Conservation (phyloP, 2,113 vertebrate species). For the Eublepharis macularius region DNA sequence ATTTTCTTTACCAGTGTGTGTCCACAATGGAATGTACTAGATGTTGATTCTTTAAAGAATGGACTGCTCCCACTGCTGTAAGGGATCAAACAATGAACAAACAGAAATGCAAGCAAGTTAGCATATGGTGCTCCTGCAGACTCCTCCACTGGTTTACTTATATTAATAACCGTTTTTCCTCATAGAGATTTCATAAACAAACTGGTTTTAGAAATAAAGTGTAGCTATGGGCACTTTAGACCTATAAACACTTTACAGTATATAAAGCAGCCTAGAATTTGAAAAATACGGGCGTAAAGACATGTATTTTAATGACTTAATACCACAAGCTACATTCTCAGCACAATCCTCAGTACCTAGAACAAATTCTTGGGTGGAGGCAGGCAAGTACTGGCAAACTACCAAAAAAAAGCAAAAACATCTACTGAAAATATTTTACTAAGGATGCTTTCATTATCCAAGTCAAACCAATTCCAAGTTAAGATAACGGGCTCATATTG, state of each 20-base stretch:
- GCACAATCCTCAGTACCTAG: not conserved
- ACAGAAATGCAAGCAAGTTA: not conserved
- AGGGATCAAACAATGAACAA: not conserved
- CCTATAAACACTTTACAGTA: not conserved
- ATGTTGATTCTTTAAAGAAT: not conserved
- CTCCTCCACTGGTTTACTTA: not conserved
- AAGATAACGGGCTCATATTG: not conserved
- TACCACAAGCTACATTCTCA: not conserved
- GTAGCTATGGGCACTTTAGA: not conserved
- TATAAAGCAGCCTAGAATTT: not conserved
- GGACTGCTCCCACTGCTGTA: accelerated
- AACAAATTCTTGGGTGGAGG: not conserved
- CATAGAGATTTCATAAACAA: not conserved
- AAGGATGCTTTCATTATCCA: not conserved
- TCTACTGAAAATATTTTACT: not conserved
- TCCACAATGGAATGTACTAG: not conserved
- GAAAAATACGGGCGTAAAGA: not conserved
- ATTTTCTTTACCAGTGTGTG: conserved; percentile 1
- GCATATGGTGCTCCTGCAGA: not conserved
- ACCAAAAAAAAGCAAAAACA: not conserved
- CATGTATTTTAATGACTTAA: not conserved
- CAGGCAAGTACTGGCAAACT: accelerated
- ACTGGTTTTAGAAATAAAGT: not conserved
- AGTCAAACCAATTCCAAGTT: not conserved
- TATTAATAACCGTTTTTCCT: not conserved